Evolutionary conservation across 2,797 vertebrate genomes (phyloP).

Genomic region (Synanceia verrucosa): DNA sequence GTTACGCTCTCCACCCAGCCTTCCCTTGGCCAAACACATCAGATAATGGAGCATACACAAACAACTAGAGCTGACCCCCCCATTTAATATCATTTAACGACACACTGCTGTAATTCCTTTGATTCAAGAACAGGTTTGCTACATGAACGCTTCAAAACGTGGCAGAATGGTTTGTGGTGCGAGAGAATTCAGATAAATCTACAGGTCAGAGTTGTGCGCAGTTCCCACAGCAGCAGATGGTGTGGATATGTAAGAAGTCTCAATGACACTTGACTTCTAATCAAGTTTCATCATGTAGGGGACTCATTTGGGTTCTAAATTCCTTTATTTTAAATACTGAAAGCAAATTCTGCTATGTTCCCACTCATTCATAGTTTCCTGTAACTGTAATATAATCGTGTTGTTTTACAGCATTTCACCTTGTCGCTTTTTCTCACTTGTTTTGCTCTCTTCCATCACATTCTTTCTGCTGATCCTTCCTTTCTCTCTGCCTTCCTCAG

Average conservation of each 20-base stretch:
- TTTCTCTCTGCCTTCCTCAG: conserved; percentile 74
- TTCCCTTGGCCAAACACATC: conserved; percentile 25
- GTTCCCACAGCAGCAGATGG: conserved; percentile 5
- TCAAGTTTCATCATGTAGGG: too few species aligned
- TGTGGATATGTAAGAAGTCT: background rate
- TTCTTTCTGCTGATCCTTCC: background rate
- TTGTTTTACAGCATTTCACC: background rate
- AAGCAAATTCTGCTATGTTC: background rate
- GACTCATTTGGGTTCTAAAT: too few species aligned
- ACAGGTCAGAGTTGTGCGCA: conserved; percentile 5
- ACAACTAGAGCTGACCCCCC: conserved; percentile 19
- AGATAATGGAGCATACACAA: conserved; percentile 25
- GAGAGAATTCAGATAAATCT: background rate
- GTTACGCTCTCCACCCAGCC: conserved; percentile 34
- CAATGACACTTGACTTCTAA: background rate
- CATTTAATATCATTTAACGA: background rate
- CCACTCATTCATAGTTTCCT: background rate
- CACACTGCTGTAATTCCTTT: conserved; percentile 3
- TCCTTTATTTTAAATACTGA: background rate
- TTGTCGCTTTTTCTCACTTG: background rate
- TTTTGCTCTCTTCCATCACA: background rate
- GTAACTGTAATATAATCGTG: background rate
- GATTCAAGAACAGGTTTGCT: conserved; percentile 16
- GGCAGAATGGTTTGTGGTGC: conserved; percentile 1
- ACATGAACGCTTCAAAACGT: background rate